Percentiles rank a stretch among this genome's conserved stretches.
phyloP scores from a whole-genome alignment of 2,113 vertebrate genomes.

The Paratilapia polleni region DNA sequence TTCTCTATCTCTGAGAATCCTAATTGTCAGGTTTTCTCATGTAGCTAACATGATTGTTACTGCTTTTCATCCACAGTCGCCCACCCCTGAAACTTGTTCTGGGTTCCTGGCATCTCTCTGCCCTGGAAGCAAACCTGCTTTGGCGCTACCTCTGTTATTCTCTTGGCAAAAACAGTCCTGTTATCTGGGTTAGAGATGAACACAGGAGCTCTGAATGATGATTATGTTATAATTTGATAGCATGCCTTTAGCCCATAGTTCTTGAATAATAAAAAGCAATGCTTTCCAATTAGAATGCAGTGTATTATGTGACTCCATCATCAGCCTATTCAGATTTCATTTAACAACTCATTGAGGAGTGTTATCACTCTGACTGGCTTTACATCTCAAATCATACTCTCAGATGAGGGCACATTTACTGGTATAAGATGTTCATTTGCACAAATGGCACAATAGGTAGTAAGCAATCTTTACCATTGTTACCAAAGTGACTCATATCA shows the following conservation, averaged over 20 bases:
- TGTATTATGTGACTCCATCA: not conserved
- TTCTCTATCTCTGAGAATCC: slow-evolving; percentile 73
- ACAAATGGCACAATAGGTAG: too few species aligned
- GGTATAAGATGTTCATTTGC: too few species aligned
- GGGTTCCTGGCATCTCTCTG: slow-evolving; percentile 17
- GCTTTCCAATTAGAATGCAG: not conserved
- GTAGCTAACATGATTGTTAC: slow-evolving; percentile 57
- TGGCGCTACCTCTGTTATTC: slow-evolving; percentile 46
- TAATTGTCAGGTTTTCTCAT: slow-evolving; percentile 75
- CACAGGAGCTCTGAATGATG: not conserved
- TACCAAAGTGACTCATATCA: too few species aligned
- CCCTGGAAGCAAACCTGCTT: slow-evolving; percentile 10
- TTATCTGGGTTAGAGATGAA: slow-evolving; percentile 7
- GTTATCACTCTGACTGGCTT: not conserved
- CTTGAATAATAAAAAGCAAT: not conserved
- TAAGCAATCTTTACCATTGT: too few species aligned
- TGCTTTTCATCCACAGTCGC: slow-evolving; percentile 45
- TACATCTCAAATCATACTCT: not conserved
- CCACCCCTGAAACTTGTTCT: slow-evolving; percentile 36
- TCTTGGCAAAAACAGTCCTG: not conserved
- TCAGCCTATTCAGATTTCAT: not conserved
- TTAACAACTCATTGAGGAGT: not conserved
- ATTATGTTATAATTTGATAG: slow-evolving; percentile 22
- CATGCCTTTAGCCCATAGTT: not conserved
- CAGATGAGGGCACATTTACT: too few species aligned